These are phyloP conservation scores for Drosophila mojavensis DNA, from an alignment of 1,140 invertebrate species.

Conservation along the genomic window DNA sequence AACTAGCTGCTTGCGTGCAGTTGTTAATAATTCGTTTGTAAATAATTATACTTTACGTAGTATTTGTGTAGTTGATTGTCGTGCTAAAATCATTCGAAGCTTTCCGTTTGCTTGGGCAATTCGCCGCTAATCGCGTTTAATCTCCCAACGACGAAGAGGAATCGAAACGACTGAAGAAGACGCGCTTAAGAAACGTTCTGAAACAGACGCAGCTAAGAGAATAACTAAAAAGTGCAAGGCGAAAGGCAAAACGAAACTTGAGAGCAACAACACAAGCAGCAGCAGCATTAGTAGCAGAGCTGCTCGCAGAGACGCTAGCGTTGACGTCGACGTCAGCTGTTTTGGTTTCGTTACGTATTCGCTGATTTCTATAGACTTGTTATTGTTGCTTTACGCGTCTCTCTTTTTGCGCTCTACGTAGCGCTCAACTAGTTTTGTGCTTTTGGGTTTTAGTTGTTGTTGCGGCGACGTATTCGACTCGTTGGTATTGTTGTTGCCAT, in stretches of 20 bases:
- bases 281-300: constrained; percentile 15
- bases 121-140: constrained; percentile 54
- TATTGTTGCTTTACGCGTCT: constrained; percentile 25
- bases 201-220: constrained; percentile 60
- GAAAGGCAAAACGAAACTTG: constrained; percentile 34
- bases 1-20: constrained; percentile 48
- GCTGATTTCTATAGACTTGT: constrained; percentile 27
- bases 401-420: constrained; percentile 27
- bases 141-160: constrained; percentile 49
- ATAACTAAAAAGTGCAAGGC: constrained; percentile 77
- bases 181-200: constrained; percentile 54
- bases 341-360: constrained; percentile 51
- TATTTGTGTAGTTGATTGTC: constrained; percentile 58
- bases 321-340: constrained; percentile 59
- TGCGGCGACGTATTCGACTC: background rate
- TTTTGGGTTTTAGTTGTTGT: constrained; percentile 48
- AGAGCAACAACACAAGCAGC: constrained; percentile 31
- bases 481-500: constrained; percentile 33
- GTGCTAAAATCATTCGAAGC: constrained; percentile 54
- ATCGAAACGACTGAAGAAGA: constrained; percentile 18
- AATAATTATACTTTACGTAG: constrained; percentile 65
- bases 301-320: constrained; percentile 33
- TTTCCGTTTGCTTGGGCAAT: constrained; percentile 57
- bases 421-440: constrained; percentile 62
- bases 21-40: constrained; percentile 28